A percentile compares a stretch with the other conserved stretches of the same genome.
These are phyloP conservation scores for Heliconius himera DNA, from an alignment of 1,140 invertebrate species.

Conservation along the genomic window DNA sequence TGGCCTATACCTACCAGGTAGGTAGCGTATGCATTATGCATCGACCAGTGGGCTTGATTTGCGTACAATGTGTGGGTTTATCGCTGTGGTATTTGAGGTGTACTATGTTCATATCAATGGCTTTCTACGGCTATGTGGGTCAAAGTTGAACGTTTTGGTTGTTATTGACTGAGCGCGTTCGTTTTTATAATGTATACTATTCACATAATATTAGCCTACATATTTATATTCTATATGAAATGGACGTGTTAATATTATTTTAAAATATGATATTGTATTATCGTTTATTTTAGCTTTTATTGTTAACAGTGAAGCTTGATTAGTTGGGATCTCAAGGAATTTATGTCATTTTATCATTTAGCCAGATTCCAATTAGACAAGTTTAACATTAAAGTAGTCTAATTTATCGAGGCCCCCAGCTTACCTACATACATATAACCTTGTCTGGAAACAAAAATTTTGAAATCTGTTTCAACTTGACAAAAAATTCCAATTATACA, in stretches of 20 bases:
- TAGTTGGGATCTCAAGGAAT: too few species aligned
- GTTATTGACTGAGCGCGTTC: slow-evolving; percentile 27
- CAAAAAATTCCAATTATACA: too few species aligned
- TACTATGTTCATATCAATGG: slow-evolving; percentile 28
- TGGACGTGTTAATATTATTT: neutral
- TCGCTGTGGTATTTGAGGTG: slow-evolving; percentile 24
- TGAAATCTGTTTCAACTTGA: too few species aligned
- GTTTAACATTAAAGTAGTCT: too few species aligned
- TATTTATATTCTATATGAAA: neutral
- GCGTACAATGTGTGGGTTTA: slow-evolving; percentile 56
- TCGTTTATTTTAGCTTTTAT: neutral
- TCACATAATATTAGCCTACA: slow-evolving; percentile 12
- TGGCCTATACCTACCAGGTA: slow-evolving; percentile 34
- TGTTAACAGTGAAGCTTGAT: too few species aligned
- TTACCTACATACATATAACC: too few species aligned
- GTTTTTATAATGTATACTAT: slow-evolving; percentile 13
- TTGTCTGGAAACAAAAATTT: too few species aligned
- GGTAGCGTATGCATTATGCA: slow-evolving; percentile 55
- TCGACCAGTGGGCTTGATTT: slow-evolving; percentile 53
- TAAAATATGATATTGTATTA: neutral
- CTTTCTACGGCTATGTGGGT: slow-evolving; percentile 33
- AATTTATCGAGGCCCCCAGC: too few species aligned
- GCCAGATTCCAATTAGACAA: too few species aligned
- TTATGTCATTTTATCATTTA: too few species aligned
- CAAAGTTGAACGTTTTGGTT: slow-evolving; percentile 42